Conservation (phyloP, 2,888 invertebrate genomes). For the Thereva unica region DNA sequence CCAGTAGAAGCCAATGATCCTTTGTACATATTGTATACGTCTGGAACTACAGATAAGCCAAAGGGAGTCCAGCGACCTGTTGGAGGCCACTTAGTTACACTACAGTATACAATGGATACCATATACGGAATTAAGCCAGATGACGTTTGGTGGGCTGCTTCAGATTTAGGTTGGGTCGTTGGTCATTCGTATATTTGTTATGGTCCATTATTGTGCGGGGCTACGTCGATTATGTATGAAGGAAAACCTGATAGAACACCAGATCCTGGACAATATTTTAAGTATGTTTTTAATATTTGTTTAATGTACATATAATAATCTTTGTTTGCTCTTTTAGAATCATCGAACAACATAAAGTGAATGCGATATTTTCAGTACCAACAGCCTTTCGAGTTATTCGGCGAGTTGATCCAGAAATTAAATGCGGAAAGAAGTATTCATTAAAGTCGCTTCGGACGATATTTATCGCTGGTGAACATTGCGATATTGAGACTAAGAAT, state of each 20-base stretch:
- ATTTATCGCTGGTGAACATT: conserved; percentile 90
- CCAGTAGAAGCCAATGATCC: conserved; percentile 88
- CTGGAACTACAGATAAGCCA: conserved; percentile 75
- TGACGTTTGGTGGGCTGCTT: conserved; percentile 89
- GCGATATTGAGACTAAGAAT: conserved; percentile 84
- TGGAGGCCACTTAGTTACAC: conserved; percentile 84
- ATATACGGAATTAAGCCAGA: conserved; percentile 81
- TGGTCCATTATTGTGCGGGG: conserved; percentile 79
- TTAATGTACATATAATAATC: not conserved
- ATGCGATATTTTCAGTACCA: conserved; percentile 86
- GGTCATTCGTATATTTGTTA: conserved; percentile 95
- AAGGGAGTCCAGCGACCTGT: conserved; percentile 86
- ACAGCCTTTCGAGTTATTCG: conserved; percentile 84
- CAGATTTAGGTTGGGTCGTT: conserved; percentile 80
- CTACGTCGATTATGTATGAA: conserved; percentile 82
- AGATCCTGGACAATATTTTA: conserved; percentile 88
- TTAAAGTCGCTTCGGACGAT: conserved; percentile 71
- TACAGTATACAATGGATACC: conserved; percentile 82
- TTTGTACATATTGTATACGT: conserved; percentile 89
- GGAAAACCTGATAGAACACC: conserved; percentile 96
- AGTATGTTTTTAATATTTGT: conserved; percentile 59
- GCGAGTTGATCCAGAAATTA: conserved; percentile 76
- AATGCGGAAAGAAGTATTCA: conserved; percentile 71
- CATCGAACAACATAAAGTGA: conserved; percentile 83
- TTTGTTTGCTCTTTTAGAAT: conserved; percentile 64